These are phyloP conservation scores for Drosophila stalkeri DNA, from an alignment of 2,888 invertebrate species.

Conservation along the genomic window DNA sequence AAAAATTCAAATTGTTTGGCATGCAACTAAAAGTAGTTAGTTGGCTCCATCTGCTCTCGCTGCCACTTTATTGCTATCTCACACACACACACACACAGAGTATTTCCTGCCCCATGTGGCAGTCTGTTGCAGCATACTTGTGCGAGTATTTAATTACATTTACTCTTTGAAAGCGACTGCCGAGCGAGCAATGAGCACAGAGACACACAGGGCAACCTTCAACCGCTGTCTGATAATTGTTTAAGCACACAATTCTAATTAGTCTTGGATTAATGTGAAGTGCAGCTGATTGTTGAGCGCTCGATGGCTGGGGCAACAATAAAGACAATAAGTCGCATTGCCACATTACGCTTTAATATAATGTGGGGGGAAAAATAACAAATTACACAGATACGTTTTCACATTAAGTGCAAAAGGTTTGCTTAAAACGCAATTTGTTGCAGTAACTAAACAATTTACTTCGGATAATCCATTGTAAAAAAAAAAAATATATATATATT, in stretches of 20 bases:
- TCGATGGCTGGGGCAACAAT: not conserved
- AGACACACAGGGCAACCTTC: slow-evolving; percentile 2
- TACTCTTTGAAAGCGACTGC: slow-evolving; percentile 17
- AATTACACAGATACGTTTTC: not conserved
- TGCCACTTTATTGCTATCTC: not conserved
- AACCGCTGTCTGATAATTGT: slow-evolving; percentile 57
- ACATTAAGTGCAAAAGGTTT: not conserved
- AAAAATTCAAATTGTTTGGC: slow-evolving; percentile 59
- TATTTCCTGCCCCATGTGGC: slow-evolving; percentile 18
- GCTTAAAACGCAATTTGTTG: not conserved
- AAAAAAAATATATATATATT: too few relatives aligned
- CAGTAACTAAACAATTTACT: not conserved
- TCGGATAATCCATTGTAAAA: not conserved
- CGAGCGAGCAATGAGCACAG: not conserved
- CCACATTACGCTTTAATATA: not conserved
- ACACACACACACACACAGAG: not conserved
- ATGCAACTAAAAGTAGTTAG: slow-evolving; percentile 18
- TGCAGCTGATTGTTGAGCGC: slow-evolving; percentile 43
- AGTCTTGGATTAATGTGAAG: slow-evolving; percentile 56
- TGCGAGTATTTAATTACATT: slow-evolving; percentile 58
- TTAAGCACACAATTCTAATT: slow-evolving; percentile 58
- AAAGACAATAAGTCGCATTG: slow-evolving; percentile 1
- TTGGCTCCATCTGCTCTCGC: not conserved
- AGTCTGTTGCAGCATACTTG: slow-evolving; percentile 16
- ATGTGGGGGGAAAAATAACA: not conserved